These are phyloP conservation scores for Acanthosepion esculentum DNA, from an alignment of 2,888 invertebrate genomes.

Conservation along the genomic window DNA sequence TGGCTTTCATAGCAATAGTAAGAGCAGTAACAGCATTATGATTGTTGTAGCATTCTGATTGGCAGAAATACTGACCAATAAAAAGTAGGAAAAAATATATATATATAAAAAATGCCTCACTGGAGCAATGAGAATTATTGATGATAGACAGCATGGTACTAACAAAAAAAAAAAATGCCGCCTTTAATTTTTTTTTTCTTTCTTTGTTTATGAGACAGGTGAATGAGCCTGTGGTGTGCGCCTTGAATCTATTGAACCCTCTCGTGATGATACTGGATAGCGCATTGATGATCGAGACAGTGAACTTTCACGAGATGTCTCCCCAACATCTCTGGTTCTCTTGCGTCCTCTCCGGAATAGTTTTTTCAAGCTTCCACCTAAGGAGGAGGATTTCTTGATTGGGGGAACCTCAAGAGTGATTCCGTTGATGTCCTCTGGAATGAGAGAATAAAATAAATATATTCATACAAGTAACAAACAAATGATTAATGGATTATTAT, in stretches of 20 bases:
- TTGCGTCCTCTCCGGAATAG: constrained; percentile 67
- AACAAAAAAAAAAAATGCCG: not conserved
- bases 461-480: not conserved
- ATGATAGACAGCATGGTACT: not conserved
- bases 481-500: not conserved
- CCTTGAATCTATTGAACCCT: constrained; percentile 58
- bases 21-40: not conserved
- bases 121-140: not conserved
- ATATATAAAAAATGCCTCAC: not conserved
- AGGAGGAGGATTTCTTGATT: constrained; percentile 69
- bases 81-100: not conserved
- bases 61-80: not conserved
- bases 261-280: constrained; percentile 63
- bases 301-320: constrained; percentile 69
- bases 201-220: not conserved
- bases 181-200: not conserved
- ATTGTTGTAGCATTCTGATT: constrained; percentile 17
- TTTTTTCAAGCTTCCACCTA: constrained; percentile 70
- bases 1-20: not conserved
- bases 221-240: not conserved
- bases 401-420: constrained; percentile 58
- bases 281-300: constrained; percentile 65
- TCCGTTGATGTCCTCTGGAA: constrained; percentile 68
- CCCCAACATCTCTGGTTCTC: constrained; percentile 61
- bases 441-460: constrained; percentile 45